Evolutionary conservation across 2,888 invertebrate genomes (phyloP).

Genomic region (Eupithecia inturbata): DNA sequence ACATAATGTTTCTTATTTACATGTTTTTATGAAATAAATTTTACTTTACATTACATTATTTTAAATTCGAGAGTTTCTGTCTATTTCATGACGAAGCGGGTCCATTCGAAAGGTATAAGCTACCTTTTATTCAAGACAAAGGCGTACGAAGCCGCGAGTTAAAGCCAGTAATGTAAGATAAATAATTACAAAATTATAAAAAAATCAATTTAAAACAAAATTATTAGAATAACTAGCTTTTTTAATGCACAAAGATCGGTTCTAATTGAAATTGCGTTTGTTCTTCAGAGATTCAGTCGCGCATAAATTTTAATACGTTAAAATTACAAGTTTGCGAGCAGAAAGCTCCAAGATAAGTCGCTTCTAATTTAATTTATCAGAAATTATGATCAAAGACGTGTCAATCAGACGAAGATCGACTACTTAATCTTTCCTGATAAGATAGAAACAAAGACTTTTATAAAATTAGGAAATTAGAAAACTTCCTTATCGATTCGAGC

Average conservation of each 20-base stretch:
- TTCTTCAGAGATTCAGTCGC: not conserved
- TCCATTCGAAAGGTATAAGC: not conserved
- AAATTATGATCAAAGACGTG: slow-evolving; percentile 21
- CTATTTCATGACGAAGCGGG: not conserved
- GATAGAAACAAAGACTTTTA: slow-evolving; percentile 12
- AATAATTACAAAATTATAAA: too few relatives aligned
- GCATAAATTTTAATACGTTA: slow-evolving; percentile 2
- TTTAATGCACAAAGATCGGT: not conserved
- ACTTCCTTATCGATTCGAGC: not conserved
- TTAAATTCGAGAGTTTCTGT: not conserved
- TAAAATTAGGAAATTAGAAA: slow-evolving; percentile 6
- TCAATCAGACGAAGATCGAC: slow-evolving; percentile 26
- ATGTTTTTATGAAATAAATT: too few relatives aligned
- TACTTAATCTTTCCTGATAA: slow-evolving; percentile 11
- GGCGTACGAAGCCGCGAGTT: not conserved
- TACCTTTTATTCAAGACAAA: not conserved
- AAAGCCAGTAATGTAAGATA: not conserved
- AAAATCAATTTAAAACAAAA: too few relatives aligned
- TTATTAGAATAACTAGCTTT: not conserved
- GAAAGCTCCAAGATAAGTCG: slow-evolving; percentile 9
- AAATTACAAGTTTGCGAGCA: slow-evolving; percentile 5
- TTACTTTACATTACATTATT: too few relatives aligned
- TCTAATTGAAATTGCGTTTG: not conserved
- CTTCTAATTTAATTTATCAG: slow-evolving; percentile 12
- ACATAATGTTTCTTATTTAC: too few relatives aligned